Evolutionary conservation across 2,888 invertebrate genomes (phyloP).

Genomic region (Leuctra nigra): DNA sequence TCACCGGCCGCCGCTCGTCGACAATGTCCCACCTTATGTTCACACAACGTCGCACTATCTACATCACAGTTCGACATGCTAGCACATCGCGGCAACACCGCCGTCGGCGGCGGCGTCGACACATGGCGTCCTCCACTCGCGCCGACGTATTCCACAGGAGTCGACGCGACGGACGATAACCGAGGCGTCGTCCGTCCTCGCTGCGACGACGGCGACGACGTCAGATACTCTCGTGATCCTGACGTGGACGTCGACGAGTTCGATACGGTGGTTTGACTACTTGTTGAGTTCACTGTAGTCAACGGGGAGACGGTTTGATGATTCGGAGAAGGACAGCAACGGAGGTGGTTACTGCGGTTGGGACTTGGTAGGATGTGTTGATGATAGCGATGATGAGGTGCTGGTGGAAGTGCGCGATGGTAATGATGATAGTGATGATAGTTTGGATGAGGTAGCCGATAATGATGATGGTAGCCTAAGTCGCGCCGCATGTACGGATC

Average conservation of each 20-base stretch:
- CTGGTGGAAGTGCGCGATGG: slow-evolving; percentile 27
- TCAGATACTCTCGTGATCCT: slow-evolving; percentile 19
- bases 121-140: slow-evolving; percentile 54
- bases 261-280: slow-evolving; percentile 2
- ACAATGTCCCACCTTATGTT: neutral
- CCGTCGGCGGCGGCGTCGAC: slow-evolving; percentile 34
- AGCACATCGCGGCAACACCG: slow-evolving; percentile 27
- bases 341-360: slow-evolving; percentile 37
- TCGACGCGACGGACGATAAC: slow-evolving; percentile 36
- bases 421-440: slow-evolving; percentile 26
- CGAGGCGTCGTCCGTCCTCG: slow-evolving; percentile 22
- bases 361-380: slow-evolving; percentile 36
- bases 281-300: slow-evolving; percentile 2
- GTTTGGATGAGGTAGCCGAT: slow-evolving; percentile 46
- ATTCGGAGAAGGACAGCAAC: slow-evolving; percentile 23
- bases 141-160: slow-evolving; percentile 52
- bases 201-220: slow-evolving; percentile 24
- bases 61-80: slow-evolving; percentile 26
- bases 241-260: slow-evolving; percentile 3
- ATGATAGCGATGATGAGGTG: slow-evolving; percentile 25
- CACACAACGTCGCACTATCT: slow-evolving; percentile 21
- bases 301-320: slow-evolving; percentile 17
- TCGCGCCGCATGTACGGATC: slow-evolving; percentile 54
- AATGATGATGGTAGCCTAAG: slow-evolving; percentile 49
- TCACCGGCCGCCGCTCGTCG: slow-evolving; percentile 17